Evolutionary conservation across 37 sponge, comb jelly and placozoan genomes (phyloP).

Genomic region (Chondrilla cf. caribensis): DNA sequence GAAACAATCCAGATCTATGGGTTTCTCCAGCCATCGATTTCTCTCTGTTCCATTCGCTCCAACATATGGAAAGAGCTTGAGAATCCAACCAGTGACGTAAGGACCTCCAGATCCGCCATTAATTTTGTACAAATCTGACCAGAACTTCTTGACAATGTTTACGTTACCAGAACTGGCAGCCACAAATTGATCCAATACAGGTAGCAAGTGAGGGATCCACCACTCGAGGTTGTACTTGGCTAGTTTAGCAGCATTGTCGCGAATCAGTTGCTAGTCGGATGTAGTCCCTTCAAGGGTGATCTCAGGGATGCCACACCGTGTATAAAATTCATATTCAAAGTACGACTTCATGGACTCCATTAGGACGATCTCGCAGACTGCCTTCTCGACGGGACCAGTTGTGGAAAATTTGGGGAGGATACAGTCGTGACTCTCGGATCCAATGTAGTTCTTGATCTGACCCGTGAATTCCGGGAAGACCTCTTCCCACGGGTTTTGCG

Average conservation of each 20-base stretch:
- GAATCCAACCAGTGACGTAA: slow-evolving; percentile 45
- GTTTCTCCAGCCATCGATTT: not conserved
- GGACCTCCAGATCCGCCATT: slow-evolving; percentile 36
- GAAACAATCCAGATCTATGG: not conserved
- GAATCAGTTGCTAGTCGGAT: slow-evolving; percentile 44
- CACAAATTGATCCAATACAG: slow-evolving; percentile 56
- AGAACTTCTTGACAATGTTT: slow-evolving; percentile 44
- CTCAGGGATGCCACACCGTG: slow-evolving; percentile 56
- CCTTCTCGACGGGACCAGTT: slow-evolving; percentile 55
- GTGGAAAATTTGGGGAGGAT: slow-evolving; percentile 49
- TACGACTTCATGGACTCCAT: slow-evolving; percentile 59
- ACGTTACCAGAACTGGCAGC: slow-evolving; percentile 39
- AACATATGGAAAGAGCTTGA: slow-evolving; percentile 41
- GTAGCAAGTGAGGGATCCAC: slow-evolving; percentile 36
- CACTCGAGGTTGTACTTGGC: slow-evolving; percentile 44
- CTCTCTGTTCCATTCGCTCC: not conserved
- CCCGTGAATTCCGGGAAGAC: slow-evolving; percentile 50
- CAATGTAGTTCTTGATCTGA: slow-evolving; percentile 42
- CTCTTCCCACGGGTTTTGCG: slow-evolving; percentile 49
- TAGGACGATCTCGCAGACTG: slow-evolving; percentile 44
- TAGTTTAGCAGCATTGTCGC: slow-evolving; percentile 31
- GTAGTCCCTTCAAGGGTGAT: slow-evolving; percentile 56
- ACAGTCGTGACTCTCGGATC: slow-evolving; percentile 29
- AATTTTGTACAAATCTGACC: slow-evolving; percentile 42
- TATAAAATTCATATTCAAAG: slow-evolving; percentile 12